Base-by-base conservation (phyloP, 2,797 vertebrate genomes). In the Aldrovandia affinis region DNA sequence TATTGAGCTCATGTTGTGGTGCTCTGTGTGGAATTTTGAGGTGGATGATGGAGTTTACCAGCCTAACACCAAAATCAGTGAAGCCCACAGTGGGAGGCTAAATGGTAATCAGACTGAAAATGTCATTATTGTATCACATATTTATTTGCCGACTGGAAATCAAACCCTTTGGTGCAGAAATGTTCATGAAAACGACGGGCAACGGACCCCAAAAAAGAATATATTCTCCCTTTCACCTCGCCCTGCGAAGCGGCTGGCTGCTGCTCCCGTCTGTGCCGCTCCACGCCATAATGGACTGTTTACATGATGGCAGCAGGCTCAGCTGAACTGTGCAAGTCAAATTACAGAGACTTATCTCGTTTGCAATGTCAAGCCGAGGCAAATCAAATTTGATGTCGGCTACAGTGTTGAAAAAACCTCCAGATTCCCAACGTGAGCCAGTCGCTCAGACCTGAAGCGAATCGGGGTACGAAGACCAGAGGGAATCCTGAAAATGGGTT, bases 281-380 rank as follows among this genome's bases (percentile, higher is more conserved):
- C 87, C 85, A 86, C 81, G 89, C 85, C 42, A 63, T 90, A 93
- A 89, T 89, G 68, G 85, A 89, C 84, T 86, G 87, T 90, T 91
- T 89, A 73, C 61, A 15, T 57, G 79, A 86, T 61, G 36, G 83
- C 50, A 83, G 80, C 33, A 75, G 78, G 28, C 61, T 84, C 83
- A 83, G 61, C 87, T 86, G 85, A 86, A 81, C 82, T 86, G 52
- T 47, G 83, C 80, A 81, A 81, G 85, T 91, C 65, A 89, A 88
- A 88, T 90, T 80, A 84, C 85, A 70, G 85, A 80, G 86, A 84
- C 78, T 81, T 68, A 68, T 81, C 81, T 85, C 87, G 90, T 89
- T 82, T 52, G 15, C 9, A 52, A 28, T 54, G 78, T 33, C 54
- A 82, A 54, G 89, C 85, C 57, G 0, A 1, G 54, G 86, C 82